Evolutionary conservation across 2,797 vertebrate genomes (phyloP).

Genomic region (Anableps anableps): DNA sequence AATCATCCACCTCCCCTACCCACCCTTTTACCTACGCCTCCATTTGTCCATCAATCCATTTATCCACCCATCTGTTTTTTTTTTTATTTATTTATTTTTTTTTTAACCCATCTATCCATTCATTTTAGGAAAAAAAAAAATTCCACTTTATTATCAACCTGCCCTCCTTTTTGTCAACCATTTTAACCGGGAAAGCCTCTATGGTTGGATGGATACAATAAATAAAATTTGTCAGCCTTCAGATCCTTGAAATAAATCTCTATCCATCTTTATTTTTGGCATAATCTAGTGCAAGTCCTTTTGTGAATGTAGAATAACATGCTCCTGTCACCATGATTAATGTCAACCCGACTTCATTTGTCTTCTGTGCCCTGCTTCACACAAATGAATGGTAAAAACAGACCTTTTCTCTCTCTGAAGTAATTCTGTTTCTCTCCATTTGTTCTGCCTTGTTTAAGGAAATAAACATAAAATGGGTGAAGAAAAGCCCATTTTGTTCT

Average conservation of each 20-base stretch:
- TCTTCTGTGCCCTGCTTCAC: not conserved
- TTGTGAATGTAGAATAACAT: not conserved
- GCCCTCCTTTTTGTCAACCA: not conserved
- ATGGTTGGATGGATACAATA: not conserved
- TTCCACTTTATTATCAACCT: not conserved
- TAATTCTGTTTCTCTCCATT: not conserved
- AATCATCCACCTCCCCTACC: not conserved
- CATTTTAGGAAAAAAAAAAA: not conserved
- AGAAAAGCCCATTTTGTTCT: not conserved
- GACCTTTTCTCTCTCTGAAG: not conserved
- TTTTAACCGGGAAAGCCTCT: not conserved
- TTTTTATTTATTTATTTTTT: not conserved
- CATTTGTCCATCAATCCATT: not conserved
- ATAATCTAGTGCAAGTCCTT: not conserved
- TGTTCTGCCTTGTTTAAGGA: not conserved
- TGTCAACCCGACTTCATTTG: not conserved
- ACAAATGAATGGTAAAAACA: not conserved
- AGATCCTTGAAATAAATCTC: not conserved
- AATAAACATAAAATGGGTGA: not conserved
- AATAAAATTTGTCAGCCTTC: not conserved
- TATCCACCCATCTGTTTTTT: not conserved
- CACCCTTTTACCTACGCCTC: not conserved
- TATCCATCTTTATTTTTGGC: not conserved
- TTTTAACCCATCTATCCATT: not conserved
- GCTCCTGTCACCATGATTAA: conserved; percentile 1